These are phyloP conservation scores for Mantis religiosa DNA, from an alignment of 2,888 invertebrate genomes.

Conservation along the genomic window DNA sequence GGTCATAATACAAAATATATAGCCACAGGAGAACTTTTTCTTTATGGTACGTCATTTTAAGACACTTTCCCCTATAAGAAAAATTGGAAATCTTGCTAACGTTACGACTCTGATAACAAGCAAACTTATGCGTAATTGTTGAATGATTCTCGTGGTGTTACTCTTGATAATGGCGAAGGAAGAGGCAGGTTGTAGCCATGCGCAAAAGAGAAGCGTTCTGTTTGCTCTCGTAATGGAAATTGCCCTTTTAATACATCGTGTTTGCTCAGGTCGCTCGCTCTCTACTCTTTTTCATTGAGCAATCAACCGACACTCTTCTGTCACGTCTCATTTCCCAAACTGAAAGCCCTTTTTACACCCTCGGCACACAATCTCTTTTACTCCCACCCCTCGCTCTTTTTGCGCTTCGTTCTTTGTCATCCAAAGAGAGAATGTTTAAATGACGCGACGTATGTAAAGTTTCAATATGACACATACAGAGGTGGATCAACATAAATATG, in stretches of 20 bases:
- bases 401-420: background rate
- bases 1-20: no score
- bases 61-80: no score
- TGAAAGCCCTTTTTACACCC: slow-evolving; percentile 4
- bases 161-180: background rate
- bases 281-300: slow-evolving; percentile 16
- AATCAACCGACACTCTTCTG: slow-evolving; percentile 15
- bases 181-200: background rate
- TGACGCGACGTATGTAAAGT: background rate
- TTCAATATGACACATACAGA: background rate
- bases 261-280: slow-evolving; percentile 15
- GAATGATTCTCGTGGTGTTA: background rate
- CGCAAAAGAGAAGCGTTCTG: background rate
- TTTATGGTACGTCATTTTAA: no score
- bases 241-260: slow-evolving; percentile 18
- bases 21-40: no score
- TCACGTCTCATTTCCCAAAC: slow-evolving; percentile 18
- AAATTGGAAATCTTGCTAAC: no score
- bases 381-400: background rate
- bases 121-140: background rate
- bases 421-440: background rate
- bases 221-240: slow-evolving; percentile 23
- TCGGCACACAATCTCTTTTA: background rate
- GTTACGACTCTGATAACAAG: background rate
- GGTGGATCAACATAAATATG: background rate